Conservation (phyloP, 2,113 vertebrate genomes). For the Ranitomeya variabilis region DNA sequence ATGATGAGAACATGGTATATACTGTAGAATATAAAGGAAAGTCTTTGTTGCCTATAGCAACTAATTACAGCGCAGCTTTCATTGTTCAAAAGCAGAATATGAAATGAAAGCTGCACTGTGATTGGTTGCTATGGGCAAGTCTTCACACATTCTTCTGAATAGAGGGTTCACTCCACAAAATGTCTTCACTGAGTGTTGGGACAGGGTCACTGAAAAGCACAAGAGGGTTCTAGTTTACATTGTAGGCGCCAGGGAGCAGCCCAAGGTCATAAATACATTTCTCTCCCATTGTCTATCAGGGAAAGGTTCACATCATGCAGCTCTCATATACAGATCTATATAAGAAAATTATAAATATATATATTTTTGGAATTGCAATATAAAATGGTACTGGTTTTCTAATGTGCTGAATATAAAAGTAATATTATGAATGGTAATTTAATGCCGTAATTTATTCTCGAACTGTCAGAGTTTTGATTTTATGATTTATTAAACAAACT, state of each 20-base stretch:
- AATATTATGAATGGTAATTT: conserved; percentile 55
- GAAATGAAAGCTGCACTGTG: no score
- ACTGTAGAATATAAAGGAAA: no score
- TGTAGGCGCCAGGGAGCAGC: conserved; percentile 4
- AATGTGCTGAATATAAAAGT: conserved; percentile 56
- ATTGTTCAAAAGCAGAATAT: no score
- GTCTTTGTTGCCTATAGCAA: no score
- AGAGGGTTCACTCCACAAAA: neutral
- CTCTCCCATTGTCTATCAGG: conserved; percentile 39
- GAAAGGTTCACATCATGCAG: conserved; percentile 29
- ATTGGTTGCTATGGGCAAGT: no score
- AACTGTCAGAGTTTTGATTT: conserved; percentile 54
- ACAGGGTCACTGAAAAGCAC: conserved; percentile 12
- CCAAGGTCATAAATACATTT: neutral
- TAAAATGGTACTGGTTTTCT: conserved; percentile 53
- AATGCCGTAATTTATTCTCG: conserved; percentile 58
- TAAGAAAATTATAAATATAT: conserved; percentile 50
- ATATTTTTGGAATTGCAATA: conserved; percentile 55
- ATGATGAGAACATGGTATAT: neutral
- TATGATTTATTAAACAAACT: conserved; percentile 49
- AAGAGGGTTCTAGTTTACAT: neutral
- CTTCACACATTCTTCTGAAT: neutral
- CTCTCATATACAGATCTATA: conserved; percentile 42
- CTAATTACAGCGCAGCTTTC: no score
- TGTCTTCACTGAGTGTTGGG: neutral